Conservation (phyloP, 2,888 invertebrate genomes). For the Dasypolia templi region DNA sequence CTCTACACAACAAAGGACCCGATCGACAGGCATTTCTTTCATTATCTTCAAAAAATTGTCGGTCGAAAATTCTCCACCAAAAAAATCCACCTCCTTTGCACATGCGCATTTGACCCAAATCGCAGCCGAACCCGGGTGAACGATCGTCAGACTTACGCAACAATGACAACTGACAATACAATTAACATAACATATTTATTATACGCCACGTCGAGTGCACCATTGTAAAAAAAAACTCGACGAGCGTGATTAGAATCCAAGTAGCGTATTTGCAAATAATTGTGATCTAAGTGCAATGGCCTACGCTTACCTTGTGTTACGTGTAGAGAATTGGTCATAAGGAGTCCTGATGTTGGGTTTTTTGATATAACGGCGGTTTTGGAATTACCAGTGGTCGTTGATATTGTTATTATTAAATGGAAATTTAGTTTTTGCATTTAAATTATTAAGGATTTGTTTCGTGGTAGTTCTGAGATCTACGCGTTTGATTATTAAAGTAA, state of each 20-base stretch:
- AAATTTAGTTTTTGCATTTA: conserved; percentile 5
- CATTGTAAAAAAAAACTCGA: conserved; percentile 77
- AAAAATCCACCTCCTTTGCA: not conserved
- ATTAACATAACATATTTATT: conserved; percentile 83
- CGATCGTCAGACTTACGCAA: conserved; percentile 77
- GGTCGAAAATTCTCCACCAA: too few relatives aligned
- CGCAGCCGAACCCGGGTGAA: conserved; percentile 58
- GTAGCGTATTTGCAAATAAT: conserved; percentile 84
- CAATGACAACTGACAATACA: conserved; percentile 77
- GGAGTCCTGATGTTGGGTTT: conserved; percentile 56
- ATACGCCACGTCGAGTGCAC: conserved; percentile 73
- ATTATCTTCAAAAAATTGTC: not conserved
- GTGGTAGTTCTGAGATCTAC: not conserved
- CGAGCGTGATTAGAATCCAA: conserved; percentile 81
- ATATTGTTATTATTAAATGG: conserved; percentile 27
- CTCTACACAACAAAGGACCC: not conserved
- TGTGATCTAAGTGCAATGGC: conserved; percentile 81
- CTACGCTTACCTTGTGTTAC: conserved; percentile 85
- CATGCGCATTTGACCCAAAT: conserved; percentile 62
- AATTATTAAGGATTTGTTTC: not conserved
- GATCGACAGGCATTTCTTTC: not conserved
- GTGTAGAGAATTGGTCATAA: conserved; percentile 73
- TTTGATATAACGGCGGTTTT: conserved; percentile 66
- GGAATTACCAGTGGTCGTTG: conserved; percentile 50
- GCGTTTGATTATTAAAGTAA: not conserved